A percentile compares a stretch with the other conserved stretches of the same genome.
These are phyloP conservation scores for Oryzias sinensis DNA, from an alignment of 2,797 vertebrate species.

Conservation along the genomic window DNA sequence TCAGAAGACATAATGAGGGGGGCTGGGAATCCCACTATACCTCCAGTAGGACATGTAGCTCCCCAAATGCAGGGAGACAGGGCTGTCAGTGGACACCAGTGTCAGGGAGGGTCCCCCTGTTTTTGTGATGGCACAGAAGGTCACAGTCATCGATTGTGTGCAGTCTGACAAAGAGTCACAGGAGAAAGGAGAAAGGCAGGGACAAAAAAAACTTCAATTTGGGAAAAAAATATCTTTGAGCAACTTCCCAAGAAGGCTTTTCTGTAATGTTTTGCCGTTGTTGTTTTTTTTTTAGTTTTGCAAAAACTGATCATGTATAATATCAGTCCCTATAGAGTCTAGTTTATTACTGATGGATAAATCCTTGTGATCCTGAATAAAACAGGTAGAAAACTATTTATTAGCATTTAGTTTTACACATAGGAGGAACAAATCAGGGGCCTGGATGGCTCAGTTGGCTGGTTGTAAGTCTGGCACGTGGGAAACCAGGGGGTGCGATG, in stretches of 20 bases:
- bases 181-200: conserved; percentile 71
- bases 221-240: conserved; percentile 60
- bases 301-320: conserved; percentile 33
- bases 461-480: too few species aligned
- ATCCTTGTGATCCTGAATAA: too few species aligned
- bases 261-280: not conserved
- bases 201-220: conserved; percentile 73
- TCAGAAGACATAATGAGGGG: conserved; percentile 71
- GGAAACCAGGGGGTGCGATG: too few species aligned
- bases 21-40: conserved; percentile 52
- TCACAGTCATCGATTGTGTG: conserved; percentile 76
- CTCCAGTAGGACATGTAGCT: conserved; percentile 50
- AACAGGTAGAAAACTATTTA: too few species aligned
- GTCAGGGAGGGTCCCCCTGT: conserved; percentile 59
- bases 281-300: conserved; percentile 40
- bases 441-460: too few species aligned
- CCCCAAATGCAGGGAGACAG: conserved; percentile 75
- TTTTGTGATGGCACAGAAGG: conserved; percentile 62
- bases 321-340: too few species aligned
- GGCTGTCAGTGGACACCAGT: conserved; percentile 59
- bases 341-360: too few species aligned
- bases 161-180: conserved; percentile 66
- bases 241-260: conserved; percentile 23
- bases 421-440: too few species aligned
- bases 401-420: too few species aligned